Base-by-base conservation (phyloP, 2,113 vertebrate species). In the Pavo muticus region DNA sequence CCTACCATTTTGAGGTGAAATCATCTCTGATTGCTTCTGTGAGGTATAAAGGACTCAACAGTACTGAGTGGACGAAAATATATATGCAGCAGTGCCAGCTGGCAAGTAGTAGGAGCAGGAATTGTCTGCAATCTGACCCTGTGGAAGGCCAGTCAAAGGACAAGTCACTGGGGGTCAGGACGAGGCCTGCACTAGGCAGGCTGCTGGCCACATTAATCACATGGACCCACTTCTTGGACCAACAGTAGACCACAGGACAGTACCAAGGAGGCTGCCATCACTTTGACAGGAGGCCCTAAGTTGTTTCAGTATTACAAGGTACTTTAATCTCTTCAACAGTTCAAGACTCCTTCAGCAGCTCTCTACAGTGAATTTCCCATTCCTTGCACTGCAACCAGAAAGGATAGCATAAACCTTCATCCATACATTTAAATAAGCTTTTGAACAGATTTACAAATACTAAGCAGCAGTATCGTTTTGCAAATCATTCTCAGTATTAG, bases 21-120 rank as follows among this genome's bases (percentile, higher is more conserved):
- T 73, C 6, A 15, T 64, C 64, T 72, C 47, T 6, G 29, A 50
- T 17, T 57, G 64, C 27, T 85, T 78, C 71, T 69, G 25, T 44
- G 64, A 60, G 44, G 18, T 48, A 19, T 37, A 60, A 60, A 47
- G 39, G 42, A 59, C 7, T 14, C 37, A 40, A 64, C 0, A 2
- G 29, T 17, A 35, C 19, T 5, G 30, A 29, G 39, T 5, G 24
- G 48, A 45, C 64, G 29, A 32, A 75, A 65, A 40, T 30, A 52
- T 3, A 0, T 16, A 14, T 4, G 32, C 42, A 39, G 80, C 61
- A 44, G 37, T 1, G 18, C 29, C 47, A 39, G 54, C 2, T 73
- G 61, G 35, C 61, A 63, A 50, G 39, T 25, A 27, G 59, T 18
- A 48, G 30, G 37, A 75, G 24, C 59, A 14, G 50, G 64, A 17